Conservation (phyloP, 1,140 invertebrate species). For the Cryptotermes secundus region DNA sequence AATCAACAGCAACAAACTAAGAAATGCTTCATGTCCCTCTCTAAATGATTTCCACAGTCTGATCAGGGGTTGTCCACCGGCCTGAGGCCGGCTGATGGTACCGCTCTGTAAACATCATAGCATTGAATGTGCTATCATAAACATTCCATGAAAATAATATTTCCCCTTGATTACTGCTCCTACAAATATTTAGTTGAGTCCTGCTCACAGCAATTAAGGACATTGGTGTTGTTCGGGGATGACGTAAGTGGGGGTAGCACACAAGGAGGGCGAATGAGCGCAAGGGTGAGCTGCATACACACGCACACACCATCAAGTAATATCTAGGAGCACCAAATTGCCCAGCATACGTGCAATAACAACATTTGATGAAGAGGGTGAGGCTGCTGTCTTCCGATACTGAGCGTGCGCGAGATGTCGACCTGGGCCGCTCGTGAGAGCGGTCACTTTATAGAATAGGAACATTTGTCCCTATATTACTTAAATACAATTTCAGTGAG, state of each 20-base stretch:
- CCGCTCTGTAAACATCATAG: neutral
- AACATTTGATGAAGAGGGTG: neutral
- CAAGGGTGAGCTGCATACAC: neutral
- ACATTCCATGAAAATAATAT: neutral
- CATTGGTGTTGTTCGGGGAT: neutral
- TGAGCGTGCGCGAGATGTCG: neutral
- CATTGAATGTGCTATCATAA: neutral
- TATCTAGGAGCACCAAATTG: neutral
- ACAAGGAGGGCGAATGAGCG: neutral
- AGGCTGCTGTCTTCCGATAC: neutral
- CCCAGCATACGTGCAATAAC: neutral
- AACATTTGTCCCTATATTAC: no score
- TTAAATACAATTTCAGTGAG: no score
- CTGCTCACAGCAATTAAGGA: neutral
- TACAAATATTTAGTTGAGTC: slow-evolving; percentile 7
- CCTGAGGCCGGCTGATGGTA: no score
- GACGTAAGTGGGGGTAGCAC: no score
- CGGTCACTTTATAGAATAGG: no score
- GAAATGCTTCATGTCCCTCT: neutral
- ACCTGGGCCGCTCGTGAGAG: no score
- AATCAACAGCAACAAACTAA: no score
- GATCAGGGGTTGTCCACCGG: no score
- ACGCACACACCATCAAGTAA: neutral
- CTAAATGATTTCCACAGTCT: neutral
- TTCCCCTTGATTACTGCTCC: neutral